These are phyloP conservation scores for Scleropages formosus DNA, from an alignment of 2,797 vertebrate species.

Conservation along the genomic window DNA sequence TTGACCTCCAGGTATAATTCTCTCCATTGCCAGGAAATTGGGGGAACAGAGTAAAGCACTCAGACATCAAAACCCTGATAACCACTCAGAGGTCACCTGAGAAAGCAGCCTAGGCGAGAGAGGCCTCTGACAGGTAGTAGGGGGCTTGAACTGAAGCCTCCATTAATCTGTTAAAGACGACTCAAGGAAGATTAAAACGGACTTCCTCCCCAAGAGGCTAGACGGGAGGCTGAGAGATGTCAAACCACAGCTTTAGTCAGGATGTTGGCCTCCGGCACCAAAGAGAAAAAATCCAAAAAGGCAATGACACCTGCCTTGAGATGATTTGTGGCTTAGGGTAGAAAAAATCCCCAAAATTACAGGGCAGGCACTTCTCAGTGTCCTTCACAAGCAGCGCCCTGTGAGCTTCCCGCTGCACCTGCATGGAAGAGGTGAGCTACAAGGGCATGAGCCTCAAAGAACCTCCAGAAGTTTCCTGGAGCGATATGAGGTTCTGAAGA, in stretches of 20 bases:
- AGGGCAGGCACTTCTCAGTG: background rate
- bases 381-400: background rate
- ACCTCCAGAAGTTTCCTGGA: too few relatives aligned
- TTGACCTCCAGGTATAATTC: background rate
- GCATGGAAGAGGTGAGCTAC: too few relatives aligned
- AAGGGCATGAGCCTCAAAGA: too few relatives aligned
- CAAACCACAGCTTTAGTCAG: background rate
- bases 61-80: background rate
- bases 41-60: conserved; percentile 16
- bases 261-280: conserved; percentile 6
- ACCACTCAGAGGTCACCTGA: background rate
- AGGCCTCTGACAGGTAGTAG: background rate
- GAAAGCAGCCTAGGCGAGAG: background rate
- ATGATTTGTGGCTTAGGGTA: conserved; percentile 9
- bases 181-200: conserved; percentile 11
- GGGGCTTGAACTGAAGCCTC: conserved; percentile 6
- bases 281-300: conserved; percentile 6
- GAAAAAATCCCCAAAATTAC: conserved; percentile 20
- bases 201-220: background rate
- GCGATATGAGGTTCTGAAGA: too few relatives aligned
- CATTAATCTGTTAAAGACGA: background rate
- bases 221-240: background rate
- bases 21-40: background rate
- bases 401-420: too few relatives aligned
- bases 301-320: conserved; percentile 10